These are phyloP conservation scores for Hirundo rustica DNA, from an alignment of 2,797 vertebrate genomes.

Conservation along the genomic window DNA sequence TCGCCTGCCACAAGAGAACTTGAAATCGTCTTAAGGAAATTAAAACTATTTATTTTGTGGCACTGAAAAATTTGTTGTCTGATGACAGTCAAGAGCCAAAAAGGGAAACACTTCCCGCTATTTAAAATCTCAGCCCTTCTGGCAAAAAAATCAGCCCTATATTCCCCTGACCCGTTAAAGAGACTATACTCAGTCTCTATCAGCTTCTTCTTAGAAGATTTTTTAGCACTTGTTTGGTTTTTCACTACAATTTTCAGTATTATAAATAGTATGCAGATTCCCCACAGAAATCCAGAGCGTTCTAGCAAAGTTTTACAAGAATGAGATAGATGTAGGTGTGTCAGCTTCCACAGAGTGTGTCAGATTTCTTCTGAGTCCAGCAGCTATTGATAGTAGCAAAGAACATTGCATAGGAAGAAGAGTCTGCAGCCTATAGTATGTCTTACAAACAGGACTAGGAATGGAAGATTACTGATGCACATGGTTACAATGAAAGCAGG, in stretches of 20 bases:
- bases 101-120: background rate
- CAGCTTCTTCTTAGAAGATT: background rate
- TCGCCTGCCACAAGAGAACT: background rate
- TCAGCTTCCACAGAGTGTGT: background rate
- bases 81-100: background rate
- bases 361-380: background rate
- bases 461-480: background rate
- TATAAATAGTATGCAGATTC: background rate
- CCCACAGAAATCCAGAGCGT: background rate
- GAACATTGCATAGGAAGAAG: background rate
- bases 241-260: background rate
- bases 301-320: background rate
- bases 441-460: background rate
- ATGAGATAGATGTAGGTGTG: background rate
- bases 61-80: background rate
- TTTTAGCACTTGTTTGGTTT: background rate
- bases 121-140: background rate
- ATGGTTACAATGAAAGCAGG: background rate
- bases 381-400: background rate
- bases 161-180: background rate
- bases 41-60: background rate
- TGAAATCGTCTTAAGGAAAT: conserved; percentile 1
- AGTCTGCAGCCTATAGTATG: background rate
- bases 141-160: background rate
- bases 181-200: background rate